Percentiles rank a stretch among this genome's conserved stretches.
Evolutionary conservation across 2,797 vertebrate species (phyloP).

Genomic region (Catamblyrhynchus diadema): DNA sequence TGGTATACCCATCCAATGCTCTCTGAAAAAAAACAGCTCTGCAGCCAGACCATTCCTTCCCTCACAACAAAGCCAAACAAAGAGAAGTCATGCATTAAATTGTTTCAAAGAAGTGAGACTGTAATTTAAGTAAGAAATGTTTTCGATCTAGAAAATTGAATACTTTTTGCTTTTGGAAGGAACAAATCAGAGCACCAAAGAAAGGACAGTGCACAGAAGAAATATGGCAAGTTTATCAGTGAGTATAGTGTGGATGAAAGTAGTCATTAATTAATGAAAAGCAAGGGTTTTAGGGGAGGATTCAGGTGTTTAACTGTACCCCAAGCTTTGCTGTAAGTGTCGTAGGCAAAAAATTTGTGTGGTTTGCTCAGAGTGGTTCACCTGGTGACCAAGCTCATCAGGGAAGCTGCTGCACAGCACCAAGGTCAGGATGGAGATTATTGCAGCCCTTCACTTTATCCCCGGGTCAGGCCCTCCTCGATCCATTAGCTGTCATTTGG

Average conservation of each 20-base stretch:
- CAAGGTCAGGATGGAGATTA: neutral
- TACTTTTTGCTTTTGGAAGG: neutral
- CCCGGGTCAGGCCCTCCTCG: neutral
- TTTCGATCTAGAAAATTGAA: neutral
- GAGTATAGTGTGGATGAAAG: neutral
- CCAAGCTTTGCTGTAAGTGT: neutral
- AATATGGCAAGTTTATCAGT: neutral
- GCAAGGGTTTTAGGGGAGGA: neutral
- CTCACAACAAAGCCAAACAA: neutral
- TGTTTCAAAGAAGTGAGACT: neutral
- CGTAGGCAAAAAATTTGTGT: neutral
- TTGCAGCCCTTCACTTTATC: constrained; percentile 13
- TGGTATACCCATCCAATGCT: neutral
- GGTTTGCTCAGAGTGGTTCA: neutral
- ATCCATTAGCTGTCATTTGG: constrained; percentile 30
- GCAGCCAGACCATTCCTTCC: neutral
- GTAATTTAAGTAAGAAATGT: neutral
- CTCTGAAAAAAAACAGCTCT: neutral
- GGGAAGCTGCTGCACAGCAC: neutral
- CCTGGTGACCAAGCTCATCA: neutral
- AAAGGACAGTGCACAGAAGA: neutral
- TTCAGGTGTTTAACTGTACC: neutral
- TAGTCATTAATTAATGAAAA: neutral
- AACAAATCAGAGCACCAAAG: neutral
- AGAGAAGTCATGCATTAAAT: neutral